Conservation (phyloP, 2,888 invertebrate species). For the Philereme vetulata region DNA sequence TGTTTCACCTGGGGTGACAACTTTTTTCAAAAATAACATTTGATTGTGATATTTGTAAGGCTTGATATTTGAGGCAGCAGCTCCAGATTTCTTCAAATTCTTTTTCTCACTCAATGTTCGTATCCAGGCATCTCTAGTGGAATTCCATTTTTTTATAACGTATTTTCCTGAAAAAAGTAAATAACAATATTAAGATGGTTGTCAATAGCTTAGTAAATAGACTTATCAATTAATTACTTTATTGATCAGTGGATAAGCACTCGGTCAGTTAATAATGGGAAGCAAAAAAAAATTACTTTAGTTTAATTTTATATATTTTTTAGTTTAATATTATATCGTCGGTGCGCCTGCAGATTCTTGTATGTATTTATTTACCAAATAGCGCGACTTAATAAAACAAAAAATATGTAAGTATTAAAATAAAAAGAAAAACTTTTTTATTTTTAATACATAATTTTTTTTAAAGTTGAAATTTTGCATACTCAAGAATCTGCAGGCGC, state of each 20-base stretch:
- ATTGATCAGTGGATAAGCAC: too few species aligned
- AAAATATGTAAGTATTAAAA: too few species aligned
- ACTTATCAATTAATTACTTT: too few species aligned
- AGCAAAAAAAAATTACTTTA: too few species aligned
- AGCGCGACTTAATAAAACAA: neutral
- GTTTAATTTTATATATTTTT: too few species aligned
- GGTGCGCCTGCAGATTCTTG: neutral
- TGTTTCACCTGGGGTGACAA: conserved; percentile 35
- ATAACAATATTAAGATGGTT: too few species aligned
- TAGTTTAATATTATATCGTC: too few species aligned
- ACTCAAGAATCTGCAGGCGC: too few species aligned
- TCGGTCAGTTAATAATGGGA: too few species aligned
- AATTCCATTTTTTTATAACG: conserved; percentile 21
- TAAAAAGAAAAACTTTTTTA: neutral
- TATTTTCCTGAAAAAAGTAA: conserved; percentile 25
- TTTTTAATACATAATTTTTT: conserved; percentile 11
- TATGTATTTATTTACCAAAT: neutral
- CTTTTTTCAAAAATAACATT: conserved; percentile 42
- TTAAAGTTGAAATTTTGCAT: too few species aligned
- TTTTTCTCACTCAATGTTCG: conserved; percentile 35
- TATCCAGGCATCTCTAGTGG: conserved; percentile 25
- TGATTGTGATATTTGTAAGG: conserved; percentile 41
- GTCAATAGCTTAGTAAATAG: too few species aligned
- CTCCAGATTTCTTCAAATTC: conserved; percentile 35
- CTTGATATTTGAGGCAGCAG: conserved; percentile 39